These are phyloP conservation scores for Synanthedon tipuliformis DNA, from an alignment of 2,888 invertebrate species.

Conservation along the genomic window DNA sequence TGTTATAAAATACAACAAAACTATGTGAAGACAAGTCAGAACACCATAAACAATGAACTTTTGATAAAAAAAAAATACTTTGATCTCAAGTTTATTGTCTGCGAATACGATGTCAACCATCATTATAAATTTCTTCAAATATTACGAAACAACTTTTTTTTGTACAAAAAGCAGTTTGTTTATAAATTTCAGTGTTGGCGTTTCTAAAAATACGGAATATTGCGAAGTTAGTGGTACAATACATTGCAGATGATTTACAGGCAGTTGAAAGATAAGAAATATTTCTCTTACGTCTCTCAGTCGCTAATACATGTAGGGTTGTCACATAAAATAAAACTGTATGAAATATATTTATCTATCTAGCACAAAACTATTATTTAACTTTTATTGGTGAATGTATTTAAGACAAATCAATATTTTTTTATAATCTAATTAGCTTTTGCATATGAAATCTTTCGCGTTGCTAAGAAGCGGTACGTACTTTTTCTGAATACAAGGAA, in stretches of 20 bases:
- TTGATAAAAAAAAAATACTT: not conserved
- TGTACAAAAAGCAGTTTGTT: not conserved
- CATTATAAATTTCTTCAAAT: not conserved
- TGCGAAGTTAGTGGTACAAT: not conserved
- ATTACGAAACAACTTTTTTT: not conserved
- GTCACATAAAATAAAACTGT: slow-evolving; percentile 1
- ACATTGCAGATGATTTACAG: slow-evolving; percentile 13
- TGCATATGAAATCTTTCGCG: too few relatives aligned
- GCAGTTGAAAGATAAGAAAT: slow-evolving; percentile 6
- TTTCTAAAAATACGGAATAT: not conserved
- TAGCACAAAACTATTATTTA: too few relatives aligned
- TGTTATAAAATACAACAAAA: too few relatives aligned
- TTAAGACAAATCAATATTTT: too few relatives aligned
- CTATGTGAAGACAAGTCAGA: too few relatives aligned
- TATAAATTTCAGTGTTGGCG: not conserved
- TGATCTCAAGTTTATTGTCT: not conserved
- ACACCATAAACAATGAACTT: too few relatives aligned
- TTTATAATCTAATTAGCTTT: too few relatives aligned
- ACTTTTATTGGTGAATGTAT: too few relatives aligned
- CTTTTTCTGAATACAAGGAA: too few relatives aligned
- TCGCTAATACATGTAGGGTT: not conserved
- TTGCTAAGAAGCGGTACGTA: too few relatives aligned
- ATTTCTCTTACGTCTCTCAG: not conserved
- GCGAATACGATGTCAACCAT: not conserved
- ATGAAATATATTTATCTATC: too few relatives aligned